phyloP scores from a whole-genome alignment of 2,797 vertebrate genomes.

The Melanogrammus aeglefinus region DNA sequence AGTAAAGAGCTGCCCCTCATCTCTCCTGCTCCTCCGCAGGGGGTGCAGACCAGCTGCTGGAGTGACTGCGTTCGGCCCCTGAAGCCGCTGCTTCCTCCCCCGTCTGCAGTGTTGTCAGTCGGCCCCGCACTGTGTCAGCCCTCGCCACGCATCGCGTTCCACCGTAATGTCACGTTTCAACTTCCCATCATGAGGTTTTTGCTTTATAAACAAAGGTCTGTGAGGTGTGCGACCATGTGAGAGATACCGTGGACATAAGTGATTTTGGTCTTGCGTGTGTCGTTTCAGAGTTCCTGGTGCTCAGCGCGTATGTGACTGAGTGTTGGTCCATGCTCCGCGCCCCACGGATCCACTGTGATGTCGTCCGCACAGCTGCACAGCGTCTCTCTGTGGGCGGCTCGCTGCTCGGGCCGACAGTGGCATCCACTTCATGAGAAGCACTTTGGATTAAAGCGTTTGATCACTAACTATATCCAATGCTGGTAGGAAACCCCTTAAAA shows the following conservation, averaged over 20 bases:
- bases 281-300: slow-evolving; percentile 65
- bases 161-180: slow-evolving; percentile 37
- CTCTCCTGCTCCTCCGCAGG: slow-evolving; percentile 43
- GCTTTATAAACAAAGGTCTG: not conserved
- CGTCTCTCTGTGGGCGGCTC: slow-evolving; percentile 65
- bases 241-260: too few relatives aligned
- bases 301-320: slow-evolving; percentile 65
- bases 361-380: slow-evolving; percentile 68
- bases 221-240: too few relatives aligned
- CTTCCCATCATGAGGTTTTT: not conserved
- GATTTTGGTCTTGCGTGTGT: not conserved
- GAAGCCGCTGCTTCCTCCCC: slow-evolving; percentile 61
- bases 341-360: slow-evolving; percentile 50
- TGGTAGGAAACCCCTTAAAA: too few relatives aligned
- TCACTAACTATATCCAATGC: not conserved
- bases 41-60: slow-evolving; percentile 69
- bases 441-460: not conserved
- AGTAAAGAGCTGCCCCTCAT: not conserved
- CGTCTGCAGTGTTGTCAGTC: slow-evolving; percentile 53
- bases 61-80: slow-evolving; percentile 67
- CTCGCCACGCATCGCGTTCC: slow-evolving; percentile 71
- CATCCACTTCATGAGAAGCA: not conserved
- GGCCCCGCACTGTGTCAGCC: slow-evolving; percentile 65
- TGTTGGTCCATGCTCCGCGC: slow-evolving; percentile 68
- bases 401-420: slow-evolving; percentile 58